These are phyloP conservation scores for Cephus spinipes DNA, from an alignment of 2,888 invertebrate genomes.

Conservation along the genomic window DNA sequence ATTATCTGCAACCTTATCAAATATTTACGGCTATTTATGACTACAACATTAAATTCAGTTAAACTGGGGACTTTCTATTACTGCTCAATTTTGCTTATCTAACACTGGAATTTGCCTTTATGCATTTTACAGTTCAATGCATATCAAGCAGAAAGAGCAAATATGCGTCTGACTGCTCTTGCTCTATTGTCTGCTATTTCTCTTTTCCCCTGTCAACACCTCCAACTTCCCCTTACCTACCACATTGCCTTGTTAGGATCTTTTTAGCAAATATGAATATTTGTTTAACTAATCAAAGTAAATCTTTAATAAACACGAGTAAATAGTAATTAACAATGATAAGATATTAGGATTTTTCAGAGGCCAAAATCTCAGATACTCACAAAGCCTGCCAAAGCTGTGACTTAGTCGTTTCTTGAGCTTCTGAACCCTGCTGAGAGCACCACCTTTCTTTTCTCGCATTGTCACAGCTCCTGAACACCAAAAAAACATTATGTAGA, in stretches of 20 bases:
- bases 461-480: constrained; percentile 77
- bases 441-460: constrained; percentile 93
- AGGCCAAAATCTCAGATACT: constrained; percentile 68
- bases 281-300: background rate
- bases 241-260: background rate
- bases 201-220: background rate
- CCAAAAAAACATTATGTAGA: background rate
- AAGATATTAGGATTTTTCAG: background rate
- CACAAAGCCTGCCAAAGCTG: constrained; percentile 96
- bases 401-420: constrained; percentile 95
- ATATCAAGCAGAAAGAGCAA: background rate
- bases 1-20: background rate
- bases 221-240: background rate
- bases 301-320: background rate
- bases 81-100: background rate
- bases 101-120: background rate
- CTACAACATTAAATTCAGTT: background rate
- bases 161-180: background rate
- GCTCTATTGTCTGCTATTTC: background rate
- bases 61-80: background rate
- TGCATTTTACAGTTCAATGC: background rate
- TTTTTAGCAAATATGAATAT: background rate
- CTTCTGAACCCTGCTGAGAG: constrained; percentile 92
- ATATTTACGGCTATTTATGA: background rate
- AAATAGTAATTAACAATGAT: constrained; percentile 1